phyloP scores from a whole-genome alignment of 2,888 invertebrate genomes.

The Ormyrus labotus region DNA sequence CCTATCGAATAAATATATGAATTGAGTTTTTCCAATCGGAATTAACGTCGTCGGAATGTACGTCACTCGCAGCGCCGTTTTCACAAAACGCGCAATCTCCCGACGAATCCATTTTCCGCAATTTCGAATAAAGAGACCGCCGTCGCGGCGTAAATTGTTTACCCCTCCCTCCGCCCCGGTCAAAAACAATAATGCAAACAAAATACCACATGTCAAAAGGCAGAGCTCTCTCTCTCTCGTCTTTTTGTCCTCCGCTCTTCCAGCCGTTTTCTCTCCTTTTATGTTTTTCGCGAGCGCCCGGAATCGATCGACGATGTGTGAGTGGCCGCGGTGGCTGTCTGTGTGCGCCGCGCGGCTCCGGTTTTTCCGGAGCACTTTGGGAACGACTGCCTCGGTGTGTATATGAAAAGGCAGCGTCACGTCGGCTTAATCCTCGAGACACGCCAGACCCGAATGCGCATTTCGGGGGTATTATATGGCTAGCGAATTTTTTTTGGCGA shows the following conservation, averaged over 20 bases:
- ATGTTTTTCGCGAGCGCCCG: conserved; percentile 6
- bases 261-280: conserved; percentile 7
- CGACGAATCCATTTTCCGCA: conserved; percentile 44
- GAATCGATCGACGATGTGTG: conserved; percentile 16
- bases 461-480: not conserved
- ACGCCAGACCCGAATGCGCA: conserved; percentile 8
- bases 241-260: conserved; percentile 25
- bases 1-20: conserved; percentile 34
- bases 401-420: conserved; percentile 23
- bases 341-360: no score
- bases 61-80: conserved; percentile 21
- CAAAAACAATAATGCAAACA: conserved; percentile 5
- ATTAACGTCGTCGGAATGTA: conserved; percentile 15
- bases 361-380: not conserved
- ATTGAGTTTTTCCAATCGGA: conserved; percentile 20
- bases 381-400: no score
- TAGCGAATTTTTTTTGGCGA: no score
- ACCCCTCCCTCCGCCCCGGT: not conserved
- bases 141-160: conserved; percentile 31
- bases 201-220: conserved; percentile 1
- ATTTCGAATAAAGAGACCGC: conserved; percentile 32
- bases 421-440: conserved; percentile 26
- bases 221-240: not conserved
- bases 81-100: conserved; percentile 31
- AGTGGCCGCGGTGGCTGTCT: no score